These are phyloP conservation scores for Acrocephalus kingi DNA, from an alignment of 2,113 vertebrate species.

Conservation along the genomic window DNA sequence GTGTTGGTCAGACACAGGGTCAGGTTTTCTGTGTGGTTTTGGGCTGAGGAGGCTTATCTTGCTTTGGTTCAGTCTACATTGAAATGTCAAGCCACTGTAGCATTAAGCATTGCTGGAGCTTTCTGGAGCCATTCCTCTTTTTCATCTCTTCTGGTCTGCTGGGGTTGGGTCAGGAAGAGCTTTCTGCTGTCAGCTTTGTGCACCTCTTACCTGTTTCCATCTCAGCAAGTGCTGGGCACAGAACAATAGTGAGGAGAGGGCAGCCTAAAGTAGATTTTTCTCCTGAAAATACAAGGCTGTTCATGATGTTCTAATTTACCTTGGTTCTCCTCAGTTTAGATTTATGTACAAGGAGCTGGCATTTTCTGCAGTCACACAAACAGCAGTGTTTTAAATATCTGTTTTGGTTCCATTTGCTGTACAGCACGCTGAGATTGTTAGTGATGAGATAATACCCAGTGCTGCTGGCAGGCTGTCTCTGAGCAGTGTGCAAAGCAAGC, in stretches of 20 bases:
- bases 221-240: background rate
- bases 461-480: background rate
- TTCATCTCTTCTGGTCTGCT: background rate
- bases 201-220: background rate
- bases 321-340: background rate
- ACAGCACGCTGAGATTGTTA: background rate
- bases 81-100: background rate
- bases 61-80: background rate
- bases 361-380: constrained; percentile 39
- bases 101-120: background rate
- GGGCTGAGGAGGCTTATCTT: background rate
- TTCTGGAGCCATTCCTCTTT: background rate
- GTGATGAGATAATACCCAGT: background rate
- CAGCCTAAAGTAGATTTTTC: background rate
- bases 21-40: background rate
- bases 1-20: background rate
- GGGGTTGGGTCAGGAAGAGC: background rate
- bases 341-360: background rate
- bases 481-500: background rate
- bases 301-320: background rate
- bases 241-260: accelerated
- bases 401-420: background rate
- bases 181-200: background rate
- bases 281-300: background rate
- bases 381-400: background rate